phyloP scores from a whole-genome alignment of 2,888 invertebrate genomes.

The Drosophila mimetica region DNA sequence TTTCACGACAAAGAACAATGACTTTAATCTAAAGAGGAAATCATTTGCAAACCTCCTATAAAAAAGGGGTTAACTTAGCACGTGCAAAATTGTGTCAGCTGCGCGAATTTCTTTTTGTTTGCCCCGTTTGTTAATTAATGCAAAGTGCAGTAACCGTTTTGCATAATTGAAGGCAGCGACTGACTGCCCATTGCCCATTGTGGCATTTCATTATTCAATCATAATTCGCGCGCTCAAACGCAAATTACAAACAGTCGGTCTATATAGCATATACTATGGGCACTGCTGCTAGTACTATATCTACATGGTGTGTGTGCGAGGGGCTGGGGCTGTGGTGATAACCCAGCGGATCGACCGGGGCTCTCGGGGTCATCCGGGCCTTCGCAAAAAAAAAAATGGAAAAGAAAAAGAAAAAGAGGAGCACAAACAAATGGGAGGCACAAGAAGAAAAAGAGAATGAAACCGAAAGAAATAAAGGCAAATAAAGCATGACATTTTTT shows the following conservation, averaged over 20 bases:
- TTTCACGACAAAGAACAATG: neutral
- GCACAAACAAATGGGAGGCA: constrained; percentile 30
- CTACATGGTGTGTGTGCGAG: constrained; percentile 10
- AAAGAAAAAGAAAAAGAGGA: constrained; percentile 27
- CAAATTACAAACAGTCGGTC: constrained; percentile 60
- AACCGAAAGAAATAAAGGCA: constrained; percentile 32
- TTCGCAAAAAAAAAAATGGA: constrained; percentile 61
- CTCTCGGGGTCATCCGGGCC: constrained; percentile 71
- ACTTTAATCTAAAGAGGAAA: constrained; percentile 20
- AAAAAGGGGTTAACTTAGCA: constrained; percentile 40
- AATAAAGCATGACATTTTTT: constrained; percentile 33
- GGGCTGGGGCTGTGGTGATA: constrained; percentile 57
- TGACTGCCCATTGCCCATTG: constrained; percentile 63
- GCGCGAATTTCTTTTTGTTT: constrained; percentile 41
- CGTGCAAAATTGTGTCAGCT: constrained; percentile 52
- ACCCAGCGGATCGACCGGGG: constrained; percentile 71
- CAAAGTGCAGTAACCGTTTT: constrained; percentile 80
- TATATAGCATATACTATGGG: constrained; percentile 3
- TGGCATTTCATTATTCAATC: constrained; percentile 73
- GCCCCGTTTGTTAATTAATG: constrained; percentile 68
- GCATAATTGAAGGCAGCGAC: constrained; percentile 72
- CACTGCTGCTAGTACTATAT: neutral
- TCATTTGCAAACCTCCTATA: neutral
- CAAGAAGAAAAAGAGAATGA: constrained; percentile 25
- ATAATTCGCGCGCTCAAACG: constrained; percentile 76